Base-by-base conservation (phyloP, 2,113 vertebrate genomes). In the Eurypyga helias region DNA sequence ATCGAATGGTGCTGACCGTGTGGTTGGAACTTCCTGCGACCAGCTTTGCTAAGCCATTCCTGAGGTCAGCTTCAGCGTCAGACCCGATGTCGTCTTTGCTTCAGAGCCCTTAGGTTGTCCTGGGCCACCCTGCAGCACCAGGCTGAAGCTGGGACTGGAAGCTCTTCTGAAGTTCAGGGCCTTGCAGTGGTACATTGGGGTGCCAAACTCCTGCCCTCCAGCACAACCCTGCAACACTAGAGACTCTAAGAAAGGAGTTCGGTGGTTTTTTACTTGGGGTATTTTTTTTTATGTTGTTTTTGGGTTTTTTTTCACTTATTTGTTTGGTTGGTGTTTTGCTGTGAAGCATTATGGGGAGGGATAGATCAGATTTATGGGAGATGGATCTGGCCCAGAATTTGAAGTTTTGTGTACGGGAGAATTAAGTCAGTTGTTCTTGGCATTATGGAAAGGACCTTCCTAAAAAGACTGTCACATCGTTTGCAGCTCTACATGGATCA, bases 241-340 rank as follows among this genome's bases (percentile, higher is more conserved):
- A 66, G 31, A 15, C 60, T 67, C 62, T 54, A 33, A 49, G 57
- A 58, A 83, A 81, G 28, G 17, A 41, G 69, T 85, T 65, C 4
- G 1, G 3, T 1, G 1, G 12, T 72, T 76, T 11, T 1, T 34
- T 93, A 12, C 41, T 28, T 11, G 16, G 4, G 6, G 54, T 86
- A 81, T 4, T 25, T 86, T 89, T 6, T 1, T 33, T 34, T 45
- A 12, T 1, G 12, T 72, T 76, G 11, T 1, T 34, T 93, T 28
- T 11, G 14, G 4, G 6, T 60, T 86, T 85, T 4, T 25, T 86
- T 89, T n/a, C n/a, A n/a, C n/a, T n/a, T n/a, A n/a, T n/a, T n/a
- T n/a, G n/a, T n/a, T n/a, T n/a, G n/a, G n/a, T n/a, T n/a, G n/a
- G n/a, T n/a, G n/a, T n/a, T n/a, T n/a, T n/a, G n/a, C n/a, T n/a